phyloP scores from a whole-genome alignment of 2,888 invertebrate species.

The Hydraecia micacea region DNA sequence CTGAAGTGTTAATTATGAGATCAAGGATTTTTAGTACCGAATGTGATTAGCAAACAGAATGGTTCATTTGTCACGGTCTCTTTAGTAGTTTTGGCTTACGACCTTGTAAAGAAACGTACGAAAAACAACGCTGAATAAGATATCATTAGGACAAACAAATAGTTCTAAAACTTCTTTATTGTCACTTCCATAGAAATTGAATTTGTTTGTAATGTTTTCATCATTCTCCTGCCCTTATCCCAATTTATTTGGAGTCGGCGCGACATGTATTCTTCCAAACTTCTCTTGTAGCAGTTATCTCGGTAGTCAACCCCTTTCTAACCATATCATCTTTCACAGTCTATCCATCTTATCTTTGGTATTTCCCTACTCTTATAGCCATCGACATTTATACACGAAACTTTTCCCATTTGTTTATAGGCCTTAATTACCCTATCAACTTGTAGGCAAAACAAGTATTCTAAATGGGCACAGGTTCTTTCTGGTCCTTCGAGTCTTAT shows the following conservation, averaged over 20 bases:
- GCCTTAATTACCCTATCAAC: background rate
- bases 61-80: background rate
- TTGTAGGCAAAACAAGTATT: background rate
- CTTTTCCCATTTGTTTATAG: background rate
- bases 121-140: constrained; percentile 5
- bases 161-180: background rate
- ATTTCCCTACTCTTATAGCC: background rate
- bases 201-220: no score
- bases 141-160: constrained; percentile 1
- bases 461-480: background rate
- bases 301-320: background rate
- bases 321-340: background rate
- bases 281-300: background rate
- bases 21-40: background rate
- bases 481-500: background rate
- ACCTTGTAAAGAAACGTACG: background rate
- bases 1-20: constrained; percentile 5
- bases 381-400: background rate
- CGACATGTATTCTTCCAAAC: background rate
- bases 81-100: background rate
- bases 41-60: constrained; percentile 18
- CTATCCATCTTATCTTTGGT: background rate
- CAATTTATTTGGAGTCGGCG: no score
- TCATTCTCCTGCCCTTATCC: no score
- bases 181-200: no score